A percentile compares a stretch with the other conserved stretches of the same genome.
phyloP scores from a whole-genome alignment of 2,797 vertebrate species.

The Adrianichthys oophorus region DNA sequence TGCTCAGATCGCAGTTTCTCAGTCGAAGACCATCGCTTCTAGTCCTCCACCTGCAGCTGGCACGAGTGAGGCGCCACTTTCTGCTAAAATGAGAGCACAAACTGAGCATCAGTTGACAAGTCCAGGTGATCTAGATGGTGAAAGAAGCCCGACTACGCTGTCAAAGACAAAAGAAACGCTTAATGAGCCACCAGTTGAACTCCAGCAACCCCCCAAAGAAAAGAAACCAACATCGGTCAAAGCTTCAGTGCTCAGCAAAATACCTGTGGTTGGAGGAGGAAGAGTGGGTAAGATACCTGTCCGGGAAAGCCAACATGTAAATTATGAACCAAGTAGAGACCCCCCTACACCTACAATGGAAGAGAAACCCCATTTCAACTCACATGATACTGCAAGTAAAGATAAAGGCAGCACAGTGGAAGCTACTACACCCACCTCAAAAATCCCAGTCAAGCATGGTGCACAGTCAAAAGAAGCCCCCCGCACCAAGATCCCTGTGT shows the following conservation, averaged over 20 bases:
- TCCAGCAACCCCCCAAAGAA: constrained; percentile 47
- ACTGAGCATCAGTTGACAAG: constrained; percentile 81
- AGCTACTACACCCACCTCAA: constrained; percentile 73
- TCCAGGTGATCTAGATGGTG: constrained; percentile 75
- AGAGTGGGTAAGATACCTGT: constrained; percentile 71
- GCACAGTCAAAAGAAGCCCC: constrained; percentile 81
- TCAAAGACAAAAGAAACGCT: constrained; percentile 69
- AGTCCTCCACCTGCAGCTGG: constrained; percentile 22
- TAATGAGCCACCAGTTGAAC: constrained; percentile 29
- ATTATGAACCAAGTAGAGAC: constrained; percentile 84
- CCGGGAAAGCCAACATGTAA: constrained; percentile 78
- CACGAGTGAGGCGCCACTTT: constrained; percentile 25
- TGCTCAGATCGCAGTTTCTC: constrained; percentile 10
- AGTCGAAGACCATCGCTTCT: constrained; percentile 26
- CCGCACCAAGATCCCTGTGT: constrained; percentile 96
- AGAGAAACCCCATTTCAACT: constrained; percentile 70
- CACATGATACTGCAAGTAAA: constrained; percentile 81
- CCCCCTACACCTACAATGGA: constrained; percentile 80
- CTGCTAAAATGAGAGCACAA: constrained; percentile 76
- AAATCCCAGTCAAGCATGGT: constrained; percentile 91
- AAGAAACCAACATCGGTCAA: constrained; percentile 73
- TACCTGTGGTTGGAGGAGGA: constrained; percentile 81
- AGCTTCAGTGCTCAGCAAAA: constrained; percentile 81
- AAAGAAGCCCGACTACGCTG: constrained; percentile 74
- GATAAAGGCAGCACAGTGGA: constrained; percentile 75